Evolutionary conservation across 2,113 vertebrate genomes (phyloP), one percentile per base, ranked within the genome.

Genomic region (Haemorhous mexicanus): DNA sequence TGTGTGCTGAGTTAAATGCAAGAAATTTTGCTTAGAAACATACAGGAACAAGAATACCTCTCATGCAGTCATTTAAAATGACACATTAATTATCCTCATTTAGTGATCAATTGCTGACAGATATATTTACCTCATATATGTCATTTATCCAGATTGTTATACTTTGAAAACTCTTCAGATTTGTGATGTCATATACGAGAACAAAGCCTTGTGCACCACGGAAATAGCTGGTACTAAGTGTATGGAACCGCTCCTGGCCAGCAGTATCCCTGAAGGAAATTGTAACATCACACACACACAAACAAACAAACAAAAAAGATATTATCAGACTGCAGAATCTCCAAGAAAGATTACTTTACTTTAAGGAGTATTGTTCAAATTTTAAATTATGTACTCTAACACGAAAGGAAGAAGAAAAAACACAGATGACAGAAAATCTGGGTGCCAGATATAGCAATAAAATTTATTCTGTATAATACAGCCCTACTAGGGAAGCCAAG

Each of bases 151-250:
- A 98, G 53, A 87, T 30, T 37, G 93, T 86, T 73, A 97, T 93
- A 73, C 86, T 94, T 82, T 75, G 96, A 95, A 98, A 98, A 74
- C 96, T 98, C 64, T 93, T 87, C 76, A 92, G 61, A 76, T 97
- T 97, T 86, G 98, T 98, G 81, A 98, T 97, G 75, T 98, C 98
- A 80, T 98, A 98, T 10, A 98, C 98, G 21, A 98, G 97, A 90
- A 98, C 91, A 94, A 98, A 97, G 23, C 98, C 98, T 87, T 97
- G 97, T 67, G 98, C 98, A 8, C 97, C 98, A 84, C 97, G 98
- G 85, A 98, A 98, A 94, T 98, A 98, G 90, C 96, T 96, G 82
- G 97, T 98, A 90, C 97, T 97, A 32, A 98, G 94, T 2, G 98
- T 97, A 84, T 97, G 98, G 93, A 98, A 98, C 55, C 96, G 90